These are phyloP conservation scores for Tenebrio molitor DNA, from an alignment of 1,140 invertebrate genomes.

Conservation along the genomic window DNA sequence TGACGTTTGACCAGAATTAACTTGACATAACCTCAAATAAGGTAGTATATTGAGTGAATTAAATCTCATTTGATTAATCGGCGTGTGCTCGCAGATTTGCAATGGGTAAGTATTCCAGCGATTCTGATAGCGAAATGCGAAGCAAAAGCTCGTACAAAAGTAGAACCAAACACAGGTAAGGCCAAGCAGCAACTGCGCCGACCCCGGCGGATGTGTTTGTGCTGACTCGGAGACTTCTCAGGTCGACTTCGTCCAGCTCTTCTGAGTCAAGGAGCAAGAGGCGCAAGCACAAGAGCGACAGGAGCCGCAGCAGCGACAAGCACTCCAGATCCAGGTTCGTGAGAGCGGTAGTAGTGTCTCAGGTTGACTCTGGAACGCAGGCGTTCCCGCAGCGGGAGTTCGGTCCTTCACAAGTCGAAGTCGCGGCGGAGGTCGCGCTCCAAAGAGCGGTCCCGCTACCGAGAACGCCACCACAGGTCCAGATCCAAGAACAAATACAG, in stretches of 20 bases:
- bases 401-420: conserved; percentile 4
- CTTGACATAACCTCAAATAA: neutral
- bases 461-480: conserved; percentile 55
- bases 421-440: conserved; percentile 13
- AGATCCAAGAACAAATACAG: conserved; percentile 39
- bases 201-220: too few relatives aligned
- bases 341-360: neutral
- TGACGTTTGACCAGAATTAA: neutral
- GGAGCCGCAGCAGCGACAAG: conserved; percentile 53
- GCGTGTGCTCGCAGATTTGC: neutral
- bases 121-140: conserved; percentile 61
- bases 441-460: conserved; percentile 50
- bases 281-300: conserved; percentile 49
- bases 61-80: too few relatives aligned
- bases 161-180: conserved; percentile 60
- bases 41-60: neutral
- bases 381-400: conserved; percentile 15
- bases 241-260: conserved; percentile 61
- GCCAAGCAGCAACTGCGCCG: too few relatives aligned
- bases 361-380: conserved; percentile 4
- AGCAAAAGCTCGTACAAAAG: conserved; percentile 59
- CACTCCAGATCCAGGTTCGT: conserved; percentile 53
- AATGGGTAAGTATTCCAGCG: conserved; percentile 64
- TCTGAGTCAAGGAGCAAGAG: conserved; percentile 54
- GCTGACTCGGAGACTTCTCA: too few relatives aligned